A percentile compares a stretch with the other conserved stretches of the same genome.
Evolutionary conservation across 2,113 vertebrate genomes (phyloP).

Genomic region (Acanthochromis polyacanthus): DNA sequence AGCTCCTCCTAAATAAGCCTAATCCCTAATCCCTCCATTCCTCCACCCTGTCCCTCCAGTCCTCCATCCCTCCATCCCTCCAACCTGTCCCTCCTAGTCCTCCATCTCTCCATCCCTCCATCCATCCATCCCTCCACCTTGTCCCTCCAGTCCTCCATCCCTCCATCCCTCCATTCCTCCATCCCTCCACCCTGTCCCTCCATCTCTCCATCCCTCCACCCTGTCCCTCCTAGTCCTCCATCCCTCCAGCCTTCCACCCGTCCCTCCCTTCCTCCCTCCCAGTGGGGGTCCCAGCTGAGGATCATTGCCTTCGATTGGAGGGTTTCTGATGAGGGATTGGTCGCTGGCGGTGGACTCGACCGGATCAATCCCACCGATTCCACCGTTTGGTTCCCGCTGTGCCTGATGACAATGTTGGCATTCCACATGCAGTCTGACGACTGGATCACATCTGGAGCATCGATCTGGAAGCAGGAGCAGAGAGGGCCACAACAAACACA

Average conservation of each 20-base stretch:
- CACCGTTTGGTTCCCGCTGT: slow-evolving; percentile 84
- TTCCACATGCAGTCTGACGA: slow-evolving; percentile 81
- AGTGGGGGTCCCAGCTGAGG: slow-evolving; percentile 76
- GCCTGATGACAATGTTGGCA: slow-evolving; percentile 86
- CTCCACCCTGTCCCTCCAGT: too few relatives aligned
- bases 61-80: too few relatives aligned
- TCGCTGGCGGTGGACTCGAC: slow-evolving; percentile 72
- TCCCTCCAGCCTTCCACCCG: background rate
- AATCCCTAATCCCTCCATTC: too few relatives aligned
- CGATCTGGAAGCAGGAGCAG: slow-evolving; percentile 69
- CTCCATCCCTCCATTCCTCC: too few relatives aligned
- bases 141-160: too few relatives aligned
- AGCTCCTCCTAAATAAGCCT: too few relatives aligned
- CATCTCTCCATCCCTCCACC: background rate
- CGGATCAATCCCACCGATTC: slow-evolving; percentile 84
- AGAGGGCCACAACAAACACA: slow-evolving; percentile 15
- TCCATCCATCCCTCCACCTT: too few relatives aligned
- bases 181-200: too few relatives aligned
- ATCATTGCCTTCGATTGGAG: slow-evolving; percentile 83
- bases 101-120: too few relatives aligned
- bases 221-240: slow-evolving; percentile 6
- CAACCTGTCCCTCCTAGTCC: too few relatives aligned
- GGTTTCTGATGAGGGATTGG: slow-evolving; percentile 80
- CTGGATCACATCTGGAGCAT: slow-evolving; percentile 83
- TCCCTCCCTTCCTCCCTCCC: slow-evolving; percentile 54